Percentiles rank a stretch among this genome's conserved stretches.
phyloP scores from a whole-genome alignment of 2,797 vertebrate species.

The Phrynocephalus forsythii region DNA sequence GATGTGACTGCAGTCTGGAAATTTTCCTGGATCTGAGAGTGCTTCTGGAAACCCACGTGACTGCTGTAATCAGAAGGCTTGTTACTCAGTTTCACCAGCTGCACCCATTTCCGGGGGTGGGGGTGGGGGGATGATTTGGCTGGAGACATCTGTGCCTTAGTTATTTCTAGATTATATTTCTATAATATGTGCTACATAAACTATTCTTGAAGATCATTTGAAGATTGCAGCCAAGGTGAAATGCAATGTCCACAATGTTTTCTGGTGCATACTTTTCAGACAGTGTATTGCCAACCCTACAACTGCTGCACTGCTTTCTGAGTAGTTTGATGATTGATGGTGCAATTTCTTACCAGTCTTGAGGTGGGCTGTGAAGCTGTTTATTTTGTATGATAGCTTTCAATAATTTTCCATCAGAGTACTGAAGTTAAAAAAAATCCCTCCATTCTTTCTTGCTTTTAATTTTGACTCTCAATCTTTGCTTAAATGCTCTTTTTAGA shows the following conservation, averaged over 20 bases:
- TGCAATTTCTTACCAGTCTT: neutral
- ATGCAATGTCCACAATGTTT: neutral
- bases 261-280: neutral
- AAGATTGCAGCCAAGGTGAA: neutral
- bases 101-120: too few species aligned
- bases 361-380: too few species aligned
- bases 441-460: neutral
- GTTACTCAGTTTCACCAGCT: neutral
- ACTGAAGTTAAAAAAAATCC: neutral
- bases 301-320: neutral
- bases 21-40: neutral
- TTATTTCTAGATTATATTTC: neutral
- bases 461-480: neutral
- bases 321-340: neutral
- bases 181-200: neutral
- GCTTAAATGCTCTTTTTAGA: neutral
- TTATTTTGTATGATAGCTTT: neutral
- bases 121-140: neutral
- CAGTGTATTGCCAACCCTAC: neutral
- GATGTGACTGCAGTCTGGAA: neutral
- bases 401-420: neutral
- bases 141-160: too few species aligned
- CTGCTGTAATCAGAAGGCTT: neutral
- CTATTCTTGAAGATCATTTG: neutral
- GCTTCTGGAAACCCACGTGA: neutral